Percentiles rank a stretch among this genome's conserved stretches.
phyloP scores from a whole-genome alignment of 2,888 invertebrate species.

The Tanytarsus gracilentus region DNA sequence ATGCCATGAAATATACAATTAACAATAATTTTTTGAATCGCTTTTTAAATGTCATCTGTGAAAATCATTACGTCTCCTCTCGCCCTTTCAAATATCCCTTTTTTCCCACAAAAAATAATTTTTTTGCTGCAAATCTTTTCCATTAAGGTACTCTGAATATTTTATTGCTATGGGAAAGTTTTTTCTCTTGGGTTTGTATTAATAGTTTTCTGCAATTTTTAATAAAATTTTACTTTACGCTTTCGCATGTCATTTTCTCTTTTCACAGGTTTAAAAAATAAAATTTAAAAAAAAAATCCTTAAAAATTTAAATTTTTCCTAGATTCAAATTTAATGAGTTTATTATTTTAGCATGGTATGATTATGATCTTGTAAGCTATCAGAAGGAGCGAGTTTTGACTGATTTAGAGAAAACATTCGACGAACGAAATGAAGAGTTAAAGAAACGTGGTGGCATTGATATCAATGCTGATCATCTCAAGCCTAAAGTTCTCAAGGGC shows the following conservation, averaged over 20 bases:
- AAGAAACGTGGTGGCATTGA: slow-evolving; percentile 57
- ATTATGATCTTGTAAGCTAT: slow-evolving; percentile 74
- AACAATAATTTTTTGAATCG: not conserved
- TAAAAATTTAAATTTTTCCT: not conserved
- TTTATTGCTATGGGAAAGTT: not conserved
- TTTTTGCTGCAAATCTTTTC: slow-evolving; percentile 19
- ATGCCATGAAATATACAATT: not conserved
- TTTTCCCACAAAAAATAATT: not conserved
- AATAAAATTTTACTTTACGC: no score
- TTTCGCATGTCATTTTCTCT: not conserved
- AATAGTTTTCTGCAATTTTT: no score
- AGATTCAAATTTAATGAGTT: slow-evolving; percentile 31
- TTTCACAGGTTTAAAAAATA: slow-evolving; percentile 12
- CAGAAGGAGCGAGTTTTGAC: slow-evolving; percentile 70
- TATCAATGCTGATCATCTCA: slow-evolving; percentile 50
- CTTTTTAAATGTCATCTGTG: not conserved
- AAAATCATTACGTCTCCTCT: not conserved
- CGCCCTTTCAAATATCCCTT: not conserved
- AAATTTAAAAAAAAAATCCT: slow-evolving; percentile 3
- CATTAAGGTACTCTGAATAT: not conserved
- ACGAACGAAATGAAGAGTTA: slow-evolving; percentile 65
- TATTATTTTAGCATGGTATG: slow-evolving; percentile 90
- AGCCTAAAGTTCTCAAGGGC: slow-evolving; percentile 59
- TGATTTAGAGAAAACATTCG: slow-evolving; percentile 79
- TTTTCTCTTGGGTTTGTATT: slow-evolving; percentile 26